Evolutionary conservation across 2,113 vertebrate genomes (phyloP).

Genomic region (Aspiorhynchus laticeps): DNA sequence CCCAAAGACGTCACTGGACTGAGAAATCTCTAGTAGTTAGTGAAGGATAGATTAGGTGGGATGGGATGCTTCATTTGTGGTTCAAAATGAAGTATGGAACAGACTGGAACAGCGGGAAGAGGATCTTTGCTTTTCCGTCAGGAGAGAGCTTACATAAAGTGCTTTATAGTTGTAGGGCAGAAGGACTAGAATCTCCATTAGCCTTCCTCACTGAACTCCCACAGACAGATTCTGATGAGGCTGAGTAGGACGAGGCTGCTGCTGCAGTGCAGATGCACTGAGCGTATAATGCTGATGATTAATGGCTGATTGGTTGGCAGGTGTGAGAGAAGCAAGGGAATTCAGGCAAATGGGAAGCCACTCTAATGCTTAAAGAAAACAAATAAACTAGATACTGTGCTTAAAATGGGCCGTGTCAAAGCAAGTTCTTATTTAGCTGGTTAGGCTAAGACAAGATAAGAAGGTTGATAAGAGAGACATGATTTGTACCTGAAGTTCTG

Average conservation of each 20-base stretch:
- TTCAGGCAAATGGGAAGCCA: conserved; percentile 12
- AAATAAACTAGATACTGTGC: conserved; percentile 12
- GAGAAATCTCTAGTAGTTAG: background rate
- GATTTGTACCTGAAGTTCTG: background rate
- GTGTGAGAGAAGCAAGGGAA: conserved; percentile 19
- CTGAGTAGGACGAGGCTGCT: conserved; percentile 14
- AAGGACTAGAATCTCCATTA: conserved; percentile 31
- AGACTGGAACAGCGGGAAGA: conserved; percentile 4
- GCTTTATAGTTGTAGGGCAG: conserved; percentile 23
- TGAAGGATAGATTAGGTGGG: background rate
- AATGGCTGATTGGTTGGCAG: conserved; percentile 46
- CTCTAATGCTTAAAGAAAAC: background rate
- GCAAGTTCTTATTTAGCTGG: conserved; percentile 2
- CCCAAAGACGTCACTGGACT: background rate
- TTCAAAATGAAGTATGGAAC: background rate
- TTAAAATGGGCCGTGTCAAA: background rate
- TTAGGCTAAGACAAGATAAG: background rate
- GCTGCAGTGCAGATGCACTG: conserved; percentile 39
- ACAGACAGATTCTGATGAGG: conserved; percentile 21
- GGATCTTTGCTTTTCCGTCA: background rate
- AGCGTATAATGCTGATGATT: conserved; percentile 37
- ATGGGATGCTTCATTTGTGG: background rate
- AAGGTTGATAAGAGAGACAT: background rate
- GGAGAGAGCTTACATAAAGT: conserved; percentile 17
- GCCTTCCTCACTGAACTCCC: conserved; percentile 32